phyloP scores from a whole-genome alignment of 1,140 invertebrate genomes.

The Atopsyche davidsoni region DNA sequence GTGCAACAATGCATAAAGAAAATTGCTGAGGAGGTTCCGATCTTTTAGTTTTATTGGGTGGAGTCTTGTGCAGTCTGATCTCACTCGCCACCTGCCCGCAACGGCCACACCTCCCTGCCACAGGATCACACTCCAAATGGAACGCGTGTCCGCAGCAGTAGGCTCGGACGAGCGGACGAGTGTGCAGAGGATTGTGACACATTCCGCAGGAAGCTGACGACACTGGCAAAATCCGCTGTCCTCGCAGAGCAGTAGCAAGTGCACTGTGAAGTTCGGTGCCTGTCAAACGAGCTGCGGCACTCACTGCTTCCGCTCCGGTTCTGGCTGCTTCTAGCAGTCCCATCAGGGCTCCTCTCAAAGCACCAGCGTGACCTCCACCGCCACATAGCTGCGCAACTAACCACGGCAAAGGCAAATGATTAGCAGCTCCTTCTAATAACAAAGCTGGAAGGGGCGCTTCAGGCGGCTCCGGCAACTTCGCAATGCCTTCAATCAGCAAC shows the following conservation, averaged over 20 bases:
- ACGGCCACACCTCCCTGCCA: constrained; percentile 20
- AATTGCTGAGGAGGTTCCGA: constrained; percentile 31
- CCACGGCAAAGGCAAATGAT: constrained; percentile 27
- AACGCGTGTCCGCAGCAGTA: constrained; percentile 29
- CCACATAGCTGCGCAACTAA: constrained; percentile 24
- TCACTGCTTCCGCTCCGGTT: constrained; percentile 24
- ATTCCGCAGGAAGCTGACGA: constrained; percentile 16
- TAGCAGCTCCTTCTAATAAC: constrained; percentile 27
- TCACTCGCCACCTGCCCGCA: constrained; percentile 22
- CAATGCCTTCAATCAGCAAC: constrained; percentile 24
- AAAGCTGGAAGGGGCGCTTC: constrained; percentile 23
- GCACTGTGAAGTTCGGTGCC: constrained; percentile 24
- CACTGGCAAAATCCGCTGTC: constrained; percentile 20
- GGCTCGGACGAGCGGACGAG: constrained; percentile 18
- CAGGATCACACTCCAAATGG: constrained; percentile 28
- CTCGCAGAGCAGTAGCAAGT: constrained; percentile 22
- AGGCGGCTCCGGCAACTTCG: constrained; percentile 20
- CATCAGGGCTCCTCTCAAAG: constrained; percentile 23
- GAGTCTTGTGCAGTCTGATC: constrained; percentile 9
- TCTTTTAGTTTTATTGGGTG: background rate
- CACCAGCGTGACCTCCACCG: constrained; percentile 24
- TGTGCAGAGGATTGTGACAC: constrained; percentile 25
- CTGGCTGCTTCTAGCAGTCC: constrained; percentile 22
- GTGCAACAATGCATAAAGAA: constrained; percentile 34
- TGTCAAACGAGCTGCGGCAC: constrained; percentile 21